These are phyloP conservation scores for Pangasius djambal DNA, from an alignment of 2,797 vertebrate species.

Conservation along the genomic window DNA sequence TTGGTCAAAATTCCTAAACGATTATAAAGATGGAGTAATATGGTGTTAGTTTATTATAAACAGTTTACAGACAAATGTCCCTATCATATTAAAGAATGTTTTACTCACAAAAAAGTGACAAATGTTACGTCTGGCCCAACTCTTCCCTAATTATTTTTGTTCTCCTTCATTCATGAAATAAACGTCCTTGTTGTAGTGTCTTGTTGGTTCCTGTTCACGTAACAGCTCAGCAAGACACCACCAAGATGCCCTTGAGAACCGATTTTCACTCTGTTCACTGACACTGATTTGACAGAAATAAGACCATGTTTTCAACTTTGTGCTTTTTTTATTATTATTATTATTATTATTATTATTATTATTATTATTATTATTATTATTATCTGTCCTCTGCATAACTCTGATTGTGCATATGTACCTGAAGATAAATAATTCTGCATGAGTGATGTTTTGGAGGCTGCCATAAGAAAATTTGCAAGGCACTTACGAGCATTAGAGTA, in stretches of 20 bases:
- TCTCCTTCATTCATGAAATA: not conserved
- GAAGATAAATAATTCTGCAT: constrained; percentile 28
- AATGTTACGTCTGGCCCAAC: not conserved
- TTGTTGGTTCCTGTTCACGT: not conserved
- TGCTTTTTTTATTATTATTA: not conserved
- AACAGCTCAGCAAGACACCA: constrained; percentile 10
- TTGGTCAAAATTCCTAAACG: not conserved
- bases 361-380: not conserved
- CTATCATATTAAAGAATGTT: not conserved
- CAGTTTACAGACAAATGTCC: not conserved
- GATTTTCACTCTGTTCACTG: not conserved
- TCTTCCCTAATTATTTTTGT: not conserved
- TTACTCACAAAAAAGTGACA: not conserved
- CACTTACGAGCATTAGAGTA: constrained; percentile 44
- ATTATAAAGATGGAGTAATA: not conserved
- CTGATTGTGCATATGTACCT: constrained; percentile 22
- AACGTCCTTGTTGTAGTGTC: not conserved
- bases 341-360: not conserved
- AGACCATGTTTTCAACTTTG: not conserved
- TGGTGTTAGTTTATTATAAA: not conserved
- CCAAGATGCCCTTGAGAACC: constrained; percentile 31
- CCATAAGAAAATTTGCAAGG: constrained; percentile 42
- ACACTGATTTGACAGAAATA: not conserved
- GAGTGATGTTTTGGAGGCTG: constrained; percentile 40
- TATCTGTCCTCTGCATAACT: constrained; percentile 6